These are phyloP conservation scores for Arnoldichthys spilopterus DNA, from an alignment of 2,797 vertebrate species.

Conservation along the genomic window DNA sequence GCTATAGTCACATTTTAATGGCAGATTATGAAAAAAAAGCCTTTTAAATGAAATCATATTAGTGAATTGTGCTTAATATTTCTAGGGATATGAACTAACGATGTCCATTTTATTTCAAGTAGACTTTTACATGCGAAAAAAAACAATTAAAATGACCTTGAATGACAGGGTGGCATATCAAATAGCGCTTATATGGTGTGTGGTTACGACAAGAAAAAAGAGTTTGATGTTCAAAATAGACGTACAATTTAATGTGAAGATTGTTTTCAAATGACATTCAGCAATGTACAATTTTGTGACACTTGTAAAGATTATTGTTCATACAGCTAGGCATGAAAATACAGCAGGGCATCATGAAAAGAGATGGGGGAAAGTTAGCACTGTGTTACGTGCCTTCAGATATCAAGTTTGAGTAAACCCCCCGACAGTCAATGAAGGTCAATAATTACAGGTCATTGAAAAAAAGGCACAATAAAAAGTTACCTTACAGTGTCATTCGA, in stretches of 20 bases:
- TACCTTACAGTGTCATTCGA: slow-evolving; percentile 59
- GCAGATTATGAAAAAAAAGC: too few species aligned
- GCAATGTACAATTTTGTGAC: slow-evolving; percentile 65
- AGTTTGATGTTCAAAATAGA: slow-evolving; percentile 75
- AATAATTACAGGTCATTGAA: slow-evolving; percentile 49
- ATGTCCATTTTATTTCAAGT: too few species aligned
- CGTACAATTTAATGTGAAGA: slow-evolving; percentile 70
- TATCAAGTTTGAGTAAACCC: slow-evolving; percentile 9
- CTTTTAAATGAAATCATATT: too few species aligned
- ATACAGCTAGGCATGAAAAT: slow-evolving; percentile 63
- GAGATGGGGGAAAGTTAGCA: slow-evolving; percentile 32
- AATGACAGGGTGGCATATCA: too few species aligned
- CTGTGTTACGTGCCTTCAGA: slow-evolving; percentile 38
- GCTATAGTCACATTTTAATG: too few species aligned
- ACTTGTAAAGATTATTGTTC: slow-evolving; percentile 56
- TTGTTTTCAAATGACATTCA: slow-evolving; percentile 64
- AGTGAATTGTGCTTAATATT: too few species aligned
- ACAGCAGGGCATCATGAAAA: slow-evolving; percentile 50
- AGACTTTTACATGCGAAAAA: too few species aligned
- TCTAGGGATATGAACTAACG: too few species aligned
- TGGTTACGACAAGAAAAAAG: slow-evolving; percentile 1
- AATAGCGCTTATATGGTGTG: too few species aligned
- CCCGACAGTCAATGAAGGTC: slow-evolving; percentile 31
- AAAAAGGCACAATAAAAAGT: slow-evolving; percentile 59
- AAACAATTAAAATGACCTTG: too few species aligned